phyloP scores from a whole-genome alignment of 2,888 invertebrate species.

The Agapostemon virescens region DNA sequence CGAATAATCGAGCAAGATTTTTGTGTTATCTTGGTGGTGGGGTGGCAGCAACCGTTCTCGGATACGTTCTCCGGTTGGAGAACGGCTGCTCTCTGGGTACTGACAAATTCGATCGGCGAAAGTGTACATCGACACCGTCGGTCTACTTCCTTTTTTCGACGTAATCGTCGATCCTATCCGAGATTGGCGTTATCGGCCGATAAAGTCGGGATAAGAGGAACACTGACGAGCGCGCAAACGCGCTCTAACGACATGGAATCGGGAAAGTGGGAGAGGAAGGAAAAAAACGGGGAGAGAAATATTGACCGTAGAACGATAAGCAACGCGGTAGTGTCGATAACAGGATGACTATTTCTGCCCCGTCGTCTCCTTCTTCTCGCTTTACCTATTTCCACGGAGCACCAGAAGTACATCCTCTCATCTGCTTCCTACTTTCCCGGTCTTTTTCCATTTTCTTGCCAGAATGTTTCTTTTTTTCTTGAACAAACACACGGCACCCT shows the following conservation, averaged over 20 bases:
- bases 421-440: not conserved
- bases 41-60: slow-evolving; percentile 23
- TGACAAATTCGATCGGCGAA: slow-evolving; percentile 44
- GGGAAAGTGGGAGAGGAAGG: slow-evolving; percentile 40
- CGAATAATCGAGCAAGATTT: slow-evolving; percentile 23
- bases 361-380: slow-evolving; percentile 31
- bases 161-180: slow-evolving; percentile 45
- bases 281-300: slow-evolving; percentile 58
- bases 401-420: not conserved
- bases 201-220: slow-evolving; percentile 57
- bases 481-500: not conserved
- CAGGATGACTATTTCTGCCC: slow-evolving; percentile 61
- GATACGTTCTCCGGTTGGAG: slow-evolving; percentile 29
- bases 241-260: slow-evolving; percentile 51
- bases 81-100: slow-evolving; percentile 28
- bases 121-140: slow-evolving; percentile 19
- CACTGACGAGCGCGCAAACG: slow-evolving; percentile 53
- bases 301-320: slow-evolving; percentile 69
- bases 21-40: slow-evolving; percentile 25
- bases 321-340: slow-evolving; percentile 63
- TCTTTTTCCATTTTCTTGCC: not conserved
- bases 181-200: slow-evolving; percentile 63
- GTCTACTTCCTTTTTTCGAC: slow-evolving; percentile 31
- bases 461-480: not conserved
- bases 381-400: slow-evolving; percentile 32